Evolutionary conservation across 2,797 vertebrate species (phyloP), one percentile per base, ranked within the genome.

Genomic region (Furcifer pardalis): DNA sequence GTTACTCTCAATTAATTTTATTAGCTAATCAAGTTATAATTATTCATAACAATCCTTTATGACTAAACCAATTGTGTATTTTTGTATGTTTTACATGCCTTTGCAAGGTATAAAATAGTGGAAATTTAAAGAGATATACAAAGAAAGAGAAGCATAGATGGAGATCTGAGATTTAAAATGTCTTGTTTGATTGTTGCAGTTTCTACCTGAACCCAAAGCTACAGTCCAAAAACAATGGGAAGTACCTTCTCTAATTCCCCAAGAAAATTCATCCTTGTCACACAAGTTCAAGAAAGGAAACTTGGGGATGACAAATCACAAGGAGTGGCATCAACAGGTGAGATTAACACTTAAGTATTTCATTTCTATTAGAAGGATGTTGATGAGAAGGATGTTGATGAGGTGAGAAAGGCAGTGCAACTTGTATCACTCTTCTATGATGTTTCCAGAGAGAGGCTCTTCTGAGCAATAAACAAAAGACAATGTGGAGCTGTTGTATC

Each of bases 251-350:
- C 19, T 80, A 63, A 52, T 71, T 62, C 35, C 42, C n/a, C 81
- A 84, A 52, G 82, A 76, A 52, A 79, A 79, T 27, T 35, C 59
- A 9, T 9, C 63, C 21, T 21, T 84, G 35, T 30, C 35, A 52
- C 65, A 87, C 52, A 87, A 63, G 66, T 37, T 87, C 52, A 84
- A 80, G 63, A 87, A 84, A 80, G 86, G 71, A 74, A 75, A 60
- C n/a, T 19, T 79, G 44, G 46, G 63, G 2, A 42, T 84, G 62
- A 62, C 81, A 71, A 80, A 76, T 71, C 52, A 68, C 15, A 87
- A 83, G 44, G 74, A 82, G 27, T 32, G 56, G 42, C 72, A 71
- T 69, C 40, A 82, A 35, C 75, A 86, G 86, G 82, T 81, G 77
- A 84, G 82, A 81, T n/a, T 19, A 44, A 17, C 27, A 19, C 7